Conservation (phyloP, 2,888 invertebrate species). For the Drosophila engyochracea region DNA sequence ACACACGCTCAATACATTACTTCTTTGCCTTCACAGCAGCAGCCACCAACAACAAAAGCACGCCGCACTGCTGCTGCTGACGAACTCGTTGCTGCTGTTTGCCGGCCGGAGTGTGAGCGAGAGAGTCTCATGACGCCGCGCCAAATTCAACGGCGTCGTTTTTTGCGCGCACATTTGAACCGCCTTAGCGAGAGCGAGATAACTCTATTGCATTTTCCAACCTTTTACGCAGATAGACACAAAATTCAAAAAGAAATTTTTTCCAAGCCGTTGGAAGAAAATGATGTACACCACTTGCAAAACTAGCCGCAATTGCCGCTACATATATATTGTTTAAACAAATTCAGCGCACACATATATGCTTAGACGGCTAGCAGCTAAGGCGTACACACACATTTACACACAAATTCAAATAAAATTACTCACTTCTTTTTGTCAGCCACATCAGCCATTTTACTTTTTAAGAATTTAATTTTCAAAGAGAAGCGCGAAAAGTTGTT, state of each 20-base stretch:
- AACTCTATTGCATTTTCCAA: slow-evolving; percentile 51
- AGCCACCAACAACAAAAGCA: slow-evolving; percentile 45
- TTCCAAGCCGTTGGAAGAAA: slow-evolving; percentile 70
- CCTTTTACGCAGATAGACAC: slow-evolving; percentile 80
- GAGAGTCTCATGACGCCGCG: slow-evolving; percentile 76
- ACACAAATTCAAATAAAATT: slow-evolving; percentile 57
- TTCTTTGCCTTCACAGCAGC: slow-evolving; percentile 59
- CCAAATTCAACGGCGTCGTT: slow-evolving; percentile 79
- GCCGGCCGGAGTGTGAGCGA: slow-evolving; percentile 78
- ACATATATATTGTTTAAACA: slow-evolving; percentile 52
- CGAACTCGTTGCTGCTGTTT: slow-evolving; percentile 59
- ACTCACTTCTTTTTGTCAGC: slow-evolving; percentile 86
- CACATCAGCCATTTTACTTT: slow-evolving; percentile 85
- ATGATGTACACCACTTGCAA: slow-evolving; percentile 62
- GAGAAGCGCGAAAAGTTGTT: slow-evolving; percentile 65
- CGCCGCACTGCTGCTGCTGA: slow-evolving; percentile 40
- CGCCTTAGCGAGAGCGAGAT: slow-evolving; percentile 65
- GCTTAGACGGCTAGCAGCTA: not conserved
- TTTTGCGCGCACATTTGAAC: slow-evolving; percentile 69
- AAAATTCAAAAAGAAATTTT: slow-evolving; percentile 75
- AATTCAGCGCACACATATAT: slow-evolving; percentile 48
- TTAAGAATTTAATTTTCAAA: slow-evolving; percentile 60
- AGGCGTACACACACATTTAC: slow-evolving; percentile 40
- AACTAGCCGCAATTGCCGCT: slow-evolving; percentile 47
- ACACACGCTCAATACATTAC: slow-evolving; percentile 50